Conservation (phyloP, 2,113 vertebrate species). For the Serinus canaria region DNA sequence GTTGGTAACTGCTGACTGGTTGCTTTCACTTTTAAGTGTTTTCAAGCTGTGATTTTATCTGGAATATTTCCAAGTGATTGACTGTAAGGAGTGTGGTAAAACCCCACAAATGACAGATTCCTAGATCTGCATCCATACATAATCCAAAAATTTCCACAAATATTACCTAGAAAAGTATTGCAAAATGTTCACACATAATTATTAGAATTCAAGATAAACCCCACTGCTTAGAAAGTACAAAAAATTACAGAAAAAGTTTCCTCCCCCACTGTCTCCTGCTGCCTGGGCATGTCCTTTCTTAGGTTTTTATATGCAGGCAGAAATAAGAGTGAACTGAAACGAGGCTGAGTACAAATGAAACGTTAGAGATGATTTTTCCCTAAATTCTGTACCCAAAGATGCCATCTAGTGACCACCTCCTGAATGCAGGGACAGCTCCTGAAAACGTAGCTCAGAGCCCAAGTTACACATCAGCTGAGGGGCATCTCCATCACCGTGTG, state of each 20-base stretch:
- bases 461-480: accelerated
- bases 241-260: not conserved
- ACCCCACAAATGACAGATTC: not conserved
- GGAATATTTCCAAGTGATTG: not conserved
- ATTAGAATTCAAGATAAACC: not conserved
- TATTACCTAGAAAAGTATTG: not conserved
- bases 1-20: not conserved
- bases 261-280: not conserved
- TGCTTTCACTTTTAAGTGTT: not conserved
- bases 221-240: not conserved
- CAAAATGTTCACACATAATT: not conserved
- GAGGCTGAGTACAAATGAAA: not conserved
- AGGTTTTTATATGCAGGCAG: not conserved
- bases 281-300: not conserved
- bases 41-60: not conserved
- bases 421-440: not conserved
- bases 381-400: conserved; percentile 47
- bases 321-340: not conserved
- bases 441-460: not conserved
- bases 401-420: conserved; percentile 63
- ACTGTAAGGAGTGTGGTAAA: not conserved
- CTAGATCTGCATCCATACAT: not conserved
- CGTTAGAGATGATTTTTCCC: not conserved
- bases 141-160: not conserved
- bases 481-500: not conserved